A percentile compares a stretch with the other conserved stretches of the same genome.
phyloP scores from a whole-genome alignment of 2,888 invertebrate genomes.

The Euplagia quadripunctaria region DNA sequence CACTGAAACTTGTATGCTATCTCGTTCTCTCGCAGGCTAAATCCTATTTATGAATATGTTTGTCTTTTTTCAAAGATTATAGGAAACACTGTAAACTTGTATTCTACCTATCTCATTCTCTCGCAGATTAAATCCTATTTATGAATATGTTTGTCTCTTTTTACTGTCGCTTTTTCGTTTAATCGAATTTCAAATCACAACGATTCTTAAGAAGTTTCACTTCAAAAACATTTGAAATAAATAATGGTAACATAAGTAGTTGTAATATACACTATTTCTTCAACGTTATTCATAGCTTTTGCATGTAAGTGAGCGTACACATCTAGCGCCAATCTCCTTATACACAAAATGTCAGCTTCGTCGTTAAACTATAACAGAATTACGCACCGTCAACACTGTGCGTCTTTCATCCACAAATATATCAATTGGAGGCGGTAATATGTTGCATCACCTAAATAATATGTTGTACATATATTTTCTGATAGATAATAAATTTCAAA shows the following conservation, averaged over 20 bases:
- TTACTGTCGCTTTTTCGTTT: no score
- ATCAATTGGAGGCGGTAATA: conserved; percentile 38
- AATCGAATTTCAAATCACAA: no score
- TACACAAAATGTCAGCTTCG: conserved; percentile 71
- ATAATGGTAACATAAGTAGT: background rate
- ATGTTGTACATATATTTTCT: conserved; percentile 4
- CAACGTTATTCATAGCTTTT: conserved; percentile 8
- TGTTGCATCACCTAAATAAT: background rate
- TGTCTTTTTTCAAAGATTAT: no score
- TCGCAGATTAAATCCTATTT: no score
- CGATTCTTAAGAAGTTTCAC: no score
- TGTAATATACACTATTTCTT: conserved; percentile 3
- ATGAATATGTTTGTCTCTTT: no score
- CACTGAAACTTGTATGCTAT: no score
- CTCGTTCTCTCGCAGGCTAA: no score
- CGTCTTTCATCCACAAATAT: conserved; percentile 48
- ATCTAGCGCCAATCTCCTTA: conserved; percentile 76
- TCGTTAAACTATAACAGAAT: conserved; percentile 74
- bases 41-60: no score
- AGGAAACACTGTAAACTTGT: no score
- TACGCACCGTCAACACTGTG: conserved; percentile 47
- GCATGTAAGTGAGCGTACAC: conserved; percentile 26
- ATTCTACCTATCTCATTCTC: no score
- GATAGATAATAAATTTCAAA: background rate
- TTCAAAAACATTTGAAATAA: no score